Base-by-base conservation (phyloP, 2,888 invertebrate species). In the Acrocyrtus sp. region DNA sequence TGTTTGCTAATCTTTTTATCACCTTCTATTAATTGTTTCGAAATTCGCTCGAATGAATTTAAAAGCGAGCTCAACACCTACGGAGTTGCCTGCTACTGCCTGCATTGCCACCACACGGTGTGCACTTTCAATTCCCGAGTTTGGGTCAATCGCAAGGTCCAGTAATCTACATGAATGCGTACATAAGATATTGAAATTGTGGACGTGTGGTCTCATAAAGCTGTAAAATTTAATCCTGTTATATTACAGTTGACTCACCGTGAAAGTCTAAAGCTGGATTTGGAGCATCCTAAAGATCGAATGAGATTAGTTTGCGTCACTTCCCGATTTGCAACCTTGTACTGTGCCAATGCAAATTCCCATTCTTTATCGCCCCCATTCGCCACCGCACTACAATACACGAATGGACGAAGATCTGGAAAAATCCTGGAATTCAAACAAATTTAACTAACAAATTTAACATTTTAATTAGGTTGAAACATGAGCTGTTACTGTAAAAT, bases 321-420 rank as follows among this genome's bases (percentile, higher is more conserved):
- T 17, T 78, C 78, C 39, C 67, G 26, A 17, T 63, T 47, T 15
- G 58, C 41, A 1, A 22, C 22, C 3, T 34, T 15, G 56, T 78
- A 80, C 39, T 77, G 74, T 15, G 47, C 27, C 12, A 73, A 65
- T 19, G 75, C 51, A 57, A 78, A 78, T 15, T 77, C 24, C 75
- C 75, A 74, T 17, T 75, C 74, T 1, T 19, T 34, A 26, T 74
- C 75, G 3, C 68, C 78, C 8, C 75, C 78, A 19, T 76, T 74
- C 8, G 75, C 78, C 5, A 80, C 66, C 1, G 80, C 78, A 0
- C 77, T 72, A 27, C 80, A 80, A 47, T 78, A 80, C 0, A 77
- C 67, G 27, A 53, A 69, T 1, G 77, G 72, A 39, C 75, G 78
- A 8, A 80, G 68, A 60, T 80, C 80, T 0, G 80, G 80, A 19